Evolutionary conservation across 2,797 vertebrate species (phyloP).

Genomic region (Sebastes alutus): DNA sequence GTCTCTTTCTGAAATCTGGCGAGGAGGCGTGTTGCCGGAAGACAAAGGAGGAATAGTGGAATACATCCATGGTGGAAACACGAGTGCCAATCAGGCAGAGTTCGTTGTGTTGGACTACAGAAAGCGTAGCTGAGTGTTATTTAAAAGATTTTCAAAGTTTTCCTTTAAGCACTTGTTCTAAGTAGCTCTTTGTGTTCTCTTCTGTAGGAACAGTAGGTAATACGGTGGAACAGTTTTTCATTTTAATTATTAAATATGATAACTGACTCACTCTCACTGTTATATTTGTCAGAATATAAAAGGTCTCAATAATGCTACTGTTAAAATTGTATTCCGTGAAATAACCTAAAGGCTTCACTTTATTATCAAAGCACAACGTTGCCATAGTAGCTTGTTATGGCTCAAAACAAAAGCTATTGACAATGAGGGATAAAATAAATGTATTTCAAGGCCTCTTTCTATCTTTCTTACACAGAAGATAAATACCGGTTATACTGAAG

Average conservation of each 20-base stretch:
- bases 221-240: background rate
- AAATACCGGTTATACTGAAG: background rate
- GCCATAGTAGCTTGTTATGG: slow-evolving; percentile 16
- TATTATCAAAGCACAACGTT: slow-evolving; percentile 7
- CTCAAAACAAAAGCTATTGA: background rate
- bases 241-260: background rate
- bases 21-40: no score
- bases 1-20: no score
- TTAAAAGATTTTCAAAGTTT: no score
- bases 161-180: background rate
- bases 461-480: background rate
- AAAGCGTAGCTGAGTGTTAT: no score
- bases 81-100: no score
- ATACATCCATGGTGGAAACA: no score
- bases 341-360: background rate
- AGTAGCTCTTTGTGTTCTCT: background rate
- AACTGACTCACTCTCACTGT: background rate
- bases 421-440: background rate
- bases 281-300: background rate
- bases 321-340: background rate
- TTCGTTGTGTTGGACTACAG: no score
- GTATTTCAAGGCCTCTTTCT: background rate
- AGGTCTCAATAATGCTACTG: background rate
- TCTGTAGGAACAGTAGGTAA: background rate
- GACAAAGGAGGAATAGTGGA: accelerated